Evolutionary conservation across 2,888 invertebrate genomes (phyloP), one percentile per base, ranked within the genome.

Genomic region (Leucania comma): DNA sequence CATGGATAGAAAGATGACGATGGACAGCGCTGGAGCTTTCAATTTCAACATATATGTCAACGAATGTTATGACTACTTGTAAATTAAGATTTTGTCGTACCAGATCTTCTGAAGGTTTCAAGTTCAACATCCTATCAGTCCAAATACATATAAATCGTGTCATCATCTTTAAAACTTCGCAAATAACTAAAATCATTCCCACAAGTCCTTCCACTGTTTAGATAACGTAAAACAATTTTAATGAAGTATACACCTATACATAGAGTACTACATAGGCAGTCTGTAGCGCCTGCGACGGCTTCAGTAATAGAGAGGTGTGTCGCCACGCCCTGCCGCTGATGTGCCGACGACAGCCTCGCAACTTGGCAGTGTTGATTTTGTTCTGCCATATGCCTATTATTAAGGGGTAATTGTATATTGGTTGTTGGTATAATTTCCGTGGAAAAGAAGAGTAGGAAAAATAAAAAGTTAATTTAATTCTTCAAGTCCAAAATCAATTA

Each of bases 291-390:
- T 76, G 69, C 71, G 77, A 75, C 62, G 75, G 86, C 88, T 83
- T 83, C 90, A 84, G 90, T 95, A 94, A 94, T 95, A 90, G 92
- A 93, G 93, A 93, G 95, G 95, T 92, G 95, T 94, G 94, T 88
- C 94, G 92, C 80, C 90, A 89, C 95, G 95, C 95, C 95, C 91
- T 75, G 64, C 76, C 70, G 87, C 84, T 91, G 93, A 92, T 89
- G 90, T 86, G 89, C 86, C 83, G 91, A 89, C 90, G 90, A 91
- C 90, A 88, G 89, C 88, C 88, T 84, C 85, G 87, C 90, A 87
- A 88, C 75, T 80, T 85, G 80, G 75, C 83, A 69, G 66, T 88
- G 86, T 87, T 85, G 80, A 86, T 89, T 88, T 85, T 87, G 78
- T 83, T 79, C 66, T 82, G 64, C 58, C 63, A 77, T 73, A 67